A percentile compares a stretch with the other conserved stretches of the same genome.
Conservation (phyloP, 2,888 invertebrate species). For the Ashinkailepas kermadecensis region DNA sequence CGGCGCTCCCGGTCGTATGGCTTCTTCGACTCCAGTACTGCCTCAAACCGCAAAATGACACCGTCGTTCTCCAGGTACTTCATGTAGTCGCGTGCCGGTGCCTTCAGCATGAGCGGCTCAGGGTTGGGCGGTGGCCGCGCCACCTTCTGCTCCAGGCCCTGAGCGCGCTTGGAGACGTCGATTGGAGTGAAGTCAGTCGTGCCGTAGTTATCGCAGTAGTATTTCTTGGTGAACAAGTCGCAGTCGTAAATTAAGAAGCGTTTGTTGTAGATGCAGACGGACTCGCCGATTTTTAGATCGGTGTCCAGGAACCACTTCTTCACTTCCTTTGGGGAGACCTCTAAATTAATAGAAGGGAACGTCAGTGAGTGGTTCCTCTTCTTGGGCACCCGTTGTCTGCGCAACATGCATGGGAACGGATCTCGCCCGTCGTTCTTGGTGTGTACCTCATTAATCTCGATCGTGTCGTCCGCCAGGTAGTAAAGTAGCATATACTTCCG, state of each 20-base stretch:
- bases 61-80: slow-evolving; percentile 58
- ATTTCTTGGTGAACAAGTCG: slow-evolving; percentile 69
- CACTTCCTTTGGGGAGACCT: not conserved
- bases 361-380: slow-evolving; percentile 56
- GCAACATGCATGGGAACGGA: slow-evolving; percentile 63
- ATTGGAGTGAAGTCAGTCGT: slow-evolving; percentile 43
- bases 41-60: slow-evolving; percentile 60
- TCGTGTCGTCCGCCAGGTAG: slow-evolving; percentile 71
- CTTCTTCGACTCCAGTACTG: slow-evolving; percentile 65
- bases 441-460: slow-evolving; percentile 66
- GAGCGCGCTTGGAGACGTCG: slow-evolving; percentile 36
- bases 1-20: slow-evolving; percentile 67
- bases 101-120: slow-evolving; percentile 60
- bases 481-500: slow-evolving; percentile 61
- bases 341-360: not conserved
- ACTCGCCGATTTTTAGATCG: not conserved
- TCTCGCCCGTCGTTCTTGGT: slow-evolving; percentile 65
- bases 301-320: slow-evolving; percentile 1
- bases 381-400: slow-evolving; percentile 67
- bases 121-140: slow-evolving; percentile 46
- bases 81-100: slow-evolving; percentile 65
- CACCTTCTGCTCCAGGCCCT: not conserved
- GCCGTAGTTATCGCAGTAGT: slow-evolving; percentile 52
- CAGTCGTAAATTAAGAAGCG: slow-evolving; percentile 67
- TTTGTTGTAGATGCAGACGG: slow-evolving; percentile 9